phyloP scores from a whole-genome alignment of 2,113 vertebrate genomes.

The Bufo bufo region DNA sequence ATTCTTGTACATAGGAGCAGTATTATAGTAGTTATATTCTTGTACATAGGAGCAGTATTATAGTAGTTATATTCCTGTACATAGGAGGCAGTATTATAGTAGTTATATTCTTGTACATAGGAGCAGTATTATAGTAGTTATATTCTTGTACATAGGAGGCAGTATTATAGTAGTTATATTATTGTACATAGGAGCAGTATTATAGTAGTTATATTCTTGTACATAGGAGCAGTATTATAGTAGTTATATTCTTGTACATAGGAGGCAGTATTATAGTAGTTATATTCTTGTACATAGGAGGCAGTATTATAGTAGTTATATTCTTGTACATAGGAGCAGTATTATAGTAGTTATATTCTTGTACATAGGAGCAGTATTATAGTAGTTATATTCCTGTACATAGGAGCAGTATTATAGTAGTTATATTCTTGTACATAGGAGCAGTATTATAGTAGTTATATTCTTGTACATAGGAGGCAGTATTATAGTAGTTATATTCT shows the following conservation, averaged over 20 bases:
- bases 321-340: neutral
- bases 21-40: neutral
- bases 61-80: slow-evolving; percentile 1
- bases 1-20: too few species aligned
- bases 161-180: too few species aligned
- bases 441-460: too few species aligned
- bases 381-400: too few species aligned
- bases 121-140: neutral
- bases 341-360: neutral
- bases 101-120: slow-evolving; percentile 1
- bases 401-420: too few species aligned
- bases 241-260: neutral
- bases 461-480: neutral
- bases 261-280: too few species aligned
- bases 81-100: neutral
- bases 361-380: neutral
- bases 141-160: neutral
- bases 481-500: neutral
- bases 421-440: too few species aligned
- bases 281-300: neutral
- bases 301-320: neutral
- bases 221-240: neutral
- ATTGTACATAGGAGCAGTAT: neutral
- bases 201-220: neutral
- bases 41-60: neutral